Base-by-base conservation (phyloP, 2,797 vertebrate genomes). In the Sebastes wilsoni region DNA sequence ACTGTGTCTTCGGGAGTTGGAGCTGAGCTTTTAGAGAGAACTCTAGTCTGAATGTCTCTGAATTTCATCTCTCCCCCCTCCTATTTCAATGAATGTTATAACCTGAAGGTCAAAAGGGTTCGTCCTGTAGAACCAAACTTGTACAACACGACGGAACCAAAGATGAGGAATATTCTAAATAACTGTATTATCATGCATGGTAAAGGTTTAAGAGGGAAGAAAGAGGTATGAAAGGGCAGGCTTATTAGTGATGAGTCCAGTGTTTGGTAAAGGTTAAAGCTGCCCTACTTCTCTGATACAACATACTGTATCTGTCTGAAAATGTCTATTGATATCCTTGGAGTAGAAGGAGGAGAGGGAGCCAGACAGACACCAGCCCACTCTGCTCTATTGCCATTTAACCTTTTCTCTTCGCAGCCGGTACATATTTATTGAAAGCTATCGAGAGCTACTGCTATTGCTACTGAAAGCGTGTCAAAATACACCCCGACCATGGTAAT, bases 381-480 rank as follows among this genome's bases (percentile, higher is more conserved):
- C 28, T 82, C 71, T 61, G 38, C 80, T 81, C 70, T 42, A 62
- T 74, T 67, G 66, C 79, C 72, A 79, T 88, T 88, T 92, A 89
- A 92, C 89, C 90, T 92, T 90, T 88, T 86, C 84, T 85, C 77
- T 80, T 76, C 30, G 25, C 74, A 5, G 67, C 36, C 7, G 73
- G 58, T 67, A 73, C 76, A 81, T 66, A 75, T 79, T 89, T 83
- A 87, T 80, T 77, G 86, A 90, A 77, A 87, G 83, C 79, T 91
- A 79, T 82, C 22, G 54, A 81, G 72, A 75, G 76, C 72, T 72
- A 23, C 54, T 49, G 61, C 80, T 75, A 42, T 36, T 77, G 73
- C 82, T 34, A n/a, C 69, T 83, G 66, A 82, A 78, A 81, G 75
- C 69, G 54, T 87, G 87, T 91, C 88, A 85, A 91, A 90, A 91